Base-by-base conservation (phyloP, 2,797 vertebrate genomes). In the Chelonia mydas region DNA sequence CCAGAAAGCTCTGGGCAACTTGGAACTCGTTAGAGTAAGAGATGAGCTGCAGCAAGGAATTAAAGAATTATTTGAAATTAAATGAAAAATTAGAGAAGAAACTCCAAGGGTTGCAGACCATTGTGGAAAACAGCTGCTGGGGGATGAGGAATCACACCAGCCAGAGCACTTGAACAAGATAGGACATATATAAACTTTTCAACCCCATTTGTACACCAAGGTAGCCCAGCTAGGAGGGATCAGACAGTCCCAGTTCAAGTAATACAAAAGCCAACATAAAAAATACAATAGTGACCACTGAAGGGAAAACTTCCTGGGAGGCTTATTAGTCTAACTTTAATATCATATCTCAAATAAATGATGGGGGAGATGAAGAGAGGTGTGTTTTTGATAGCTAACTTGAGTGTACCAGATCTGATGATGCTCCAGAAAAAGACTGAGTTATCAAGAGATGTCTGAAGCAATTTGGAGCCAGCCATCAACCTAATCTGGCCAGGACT, bases 291-390 rank as follows among this genome's bases (percentile, higher is more conserved):
- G 76, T 76, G 83, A 93, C 68, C 19, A 12, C 17, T 54, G 79
- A 77, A 76, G 83, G 33, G 87, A 41, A 81, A 88, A 90, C 13
- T 41, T 19, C 59, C 78, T 84, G 55, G 27, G 86, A 90, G 68
- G 81, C 86, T 83, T 86, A 55, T 87, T 93, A 33, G n/a, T 83
- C 37, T 72, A 21, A 37, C 10, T 72, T 72, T 79, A 91, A 76
- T 78, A 49, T 7, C 84, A 54, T 77, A 87, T 93, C 45, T 86
- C 55, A 74, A 87, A 82, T 12, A 68, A 49, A 1, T 76, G 68
- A 84, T 90, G 89, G 53, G 83, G 55, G 81, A 91, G 84, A 54
- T 45, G 77, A 85, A 84, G 25, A 51, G 37, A 93, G 86, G 92
- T 88, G 90, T 86, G 76, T 91, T 95, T 92, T 83, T 33, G 12